Evolutionary conservation across 2,888 invertebrate genomes (phyloP).

Genomic region (Neoitamus cyanurus): DNA sequence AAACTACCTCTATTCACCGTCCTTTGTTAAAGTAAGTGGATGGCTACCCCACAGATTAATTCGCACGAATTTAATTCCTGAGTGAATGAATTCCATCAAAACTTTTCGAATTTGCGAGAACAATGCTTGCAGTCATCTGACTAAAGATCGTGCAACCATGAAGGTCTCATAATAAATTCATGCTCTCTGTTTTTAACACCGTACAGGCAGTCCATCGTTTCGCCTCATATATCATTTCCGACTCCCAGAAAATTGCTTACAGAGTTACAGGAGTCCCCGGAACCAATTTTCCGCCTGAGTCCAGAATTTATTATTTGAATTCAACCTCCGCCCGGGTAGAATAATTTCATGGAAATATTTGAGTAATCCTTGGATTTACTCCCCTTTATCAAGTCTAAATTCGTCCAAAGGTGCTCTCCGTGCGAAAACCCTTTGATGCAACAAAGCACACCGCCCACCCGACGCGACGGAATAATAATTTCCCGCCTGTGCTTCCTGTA

Average conservation of each 20-base stretch:
- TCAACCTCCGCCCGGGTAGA: not conserved
- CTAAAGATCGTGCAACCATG: not conserved
- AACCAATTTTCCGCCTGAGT: not conserved
- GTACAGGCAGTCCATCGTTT: not conserved
- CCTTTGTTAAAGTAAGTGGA: no score
- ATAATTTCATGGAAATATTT: not conserved
- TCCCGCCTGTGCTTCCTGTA: not conserved
- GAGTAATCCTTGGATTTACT: not conserved
- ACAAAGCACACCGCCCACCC: not conserved
- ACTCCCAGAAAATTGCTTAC: not conserved
- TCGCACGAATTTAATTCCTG: not conserved
- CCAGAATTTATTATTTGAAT: not conserved
- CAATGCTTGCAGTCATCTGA: not conserved
- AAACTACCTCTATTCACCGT: no score
- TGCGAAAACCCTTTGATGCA: not conserved
- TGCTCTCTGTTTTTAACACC: not conserved
- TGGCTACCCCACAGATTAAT: no score
- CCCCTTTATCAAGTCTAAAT: not conserved
- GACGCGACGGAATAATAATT: not conserved
- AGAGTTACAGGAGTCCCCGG: not conserved
- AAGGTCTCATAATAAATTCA: not conserved
- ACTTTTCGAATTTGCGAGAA: not conserved
- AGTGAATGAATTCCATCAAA: not conserved
- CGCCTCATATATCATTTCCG: not conserved
- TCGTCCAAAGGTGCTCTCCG: not conserved